A percentile compares a stretch with the other conserved stretches of the same genome.
These are phyloP conservation scores for Selene dorsalis DNA, from an alignment of 2,797 vertebrate species.

Conservation along the genomic window DNA sequence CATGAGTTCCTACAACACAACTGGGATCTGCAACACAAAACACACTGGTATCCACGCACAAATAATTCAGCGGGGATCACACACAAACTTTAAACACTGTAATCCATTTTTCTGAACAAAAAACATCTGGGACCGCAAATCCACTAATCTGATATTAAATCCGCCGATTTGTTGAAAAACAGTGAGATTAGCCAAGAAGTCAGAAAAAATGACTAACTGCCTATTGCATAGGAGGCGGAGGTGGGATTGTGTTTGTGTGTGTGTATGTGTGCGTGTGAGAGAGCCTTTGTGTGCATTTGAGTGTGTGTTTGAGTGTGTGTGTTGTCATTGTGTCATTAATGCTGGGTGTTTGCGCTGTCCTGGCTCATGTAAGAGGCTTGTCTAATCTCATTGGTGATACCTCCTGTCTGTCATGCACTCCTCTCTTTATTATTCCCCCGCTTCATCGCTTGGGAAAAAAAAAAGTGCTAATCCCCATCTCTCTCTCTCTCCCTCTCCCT, in stretches of 20 bases:
- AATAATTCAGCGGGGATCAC: constrained; percentile 85
- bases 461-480: constrained; percentile 72
- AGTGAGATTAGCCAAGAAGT: constrained; percentile 97
- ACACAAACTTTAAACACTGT: constrained; percentile 94
- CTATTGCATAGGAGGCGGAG: constrained; percentile 79
- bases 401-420: constrained; percentile 88
- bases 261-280: constrained; percentile 51
- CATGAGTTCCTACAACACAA: constrained; percentile 30
- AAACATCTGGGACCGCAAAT: constrained; percentile 98
- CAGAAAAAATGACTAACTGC: constrained; percentile 91
- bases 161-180: constrained; percentile 98
- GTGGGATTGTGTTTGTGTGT: constrained; percentile 67
- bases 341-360: constrained; percentile 92
- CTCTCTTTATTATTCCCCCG: constrained; percentile 86
- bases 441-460: constrained; percentile 60
- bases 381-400: constrained; percentile 97
- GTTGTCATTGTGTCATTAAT: constrained; percentile 93
- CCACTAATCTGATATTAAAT: constrained; percentile 99
- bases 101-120: constrained; percentile 99
- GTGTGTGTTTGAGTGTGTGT: constrained; percentile 69
- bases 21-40: constrained; percentile 51
- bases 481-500: constrained; percentile 36
- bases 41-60: constrained; percentile 45
- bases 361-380: constrained; percentile 96
- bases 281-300: constrained; percentile 62